Conservation (phyloP, 2,797 vertebrate species). For the Alcedo quadribrachys region DNA sequence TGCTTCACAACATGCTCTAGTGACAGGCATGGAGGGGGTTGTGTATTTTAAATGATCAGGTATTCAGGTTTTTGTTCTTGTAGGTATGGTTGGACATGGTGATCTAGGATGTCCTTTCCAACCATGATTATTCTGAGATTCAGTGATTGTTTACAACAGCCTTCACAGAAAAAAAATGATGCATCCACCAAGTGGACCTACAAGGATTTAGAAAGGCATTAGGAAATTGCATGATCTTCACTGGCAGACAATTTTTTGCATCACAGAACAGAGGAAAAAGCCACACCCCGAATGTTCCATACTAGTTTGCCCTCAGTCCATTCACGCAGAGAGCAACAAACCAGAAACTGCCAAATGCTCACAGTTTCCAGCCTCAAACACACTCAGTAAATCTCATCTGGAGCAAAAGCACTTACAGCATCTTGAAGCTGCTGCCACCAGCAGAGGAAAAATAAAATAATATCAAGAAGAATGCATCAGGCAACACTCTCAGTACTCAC, state of each 20-base stretch:
- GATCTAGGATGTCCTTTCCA: no score
- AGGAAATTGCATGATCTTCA: neutral
- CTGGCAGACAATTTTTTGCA: neutral
- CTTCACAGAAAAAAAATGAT: neutral
- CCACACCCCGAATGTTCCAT: neutral
- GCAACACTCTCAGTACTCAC: neutral
- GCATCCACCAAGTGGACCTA: neutral
- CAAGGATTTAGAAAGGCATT: neutral
- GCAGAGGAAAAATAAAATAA: neutral
- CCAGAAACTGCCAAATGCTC: neutral
- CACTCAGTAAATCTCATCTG: neutral
- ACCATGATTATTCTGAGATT: no score
- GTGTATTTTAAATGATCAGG: no score
- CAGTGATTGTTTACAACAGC: neutral
- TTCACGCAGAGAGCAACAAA: neutral
- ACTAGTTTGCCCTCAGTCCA: rapidly evolving
- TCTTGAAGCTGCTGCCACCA: constrained; percentile 6
- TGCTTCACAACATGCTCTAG: no score
- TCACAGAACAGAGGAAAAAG: neutral
- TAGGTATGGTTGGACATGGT: no score
- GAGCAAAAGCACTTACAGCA: neutral
- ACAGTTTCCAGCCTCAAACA: neutral
- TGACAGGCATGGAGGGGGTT: no score
- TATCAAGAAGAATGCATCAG: neutral
- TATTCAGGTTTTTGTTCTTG: no score